A percentile compares a stretch with the other conserved stretches of the same genome.
Conservation (phyloP, 1,140 invertebrate genomes). For the Vanessa atalanta region DNA sequence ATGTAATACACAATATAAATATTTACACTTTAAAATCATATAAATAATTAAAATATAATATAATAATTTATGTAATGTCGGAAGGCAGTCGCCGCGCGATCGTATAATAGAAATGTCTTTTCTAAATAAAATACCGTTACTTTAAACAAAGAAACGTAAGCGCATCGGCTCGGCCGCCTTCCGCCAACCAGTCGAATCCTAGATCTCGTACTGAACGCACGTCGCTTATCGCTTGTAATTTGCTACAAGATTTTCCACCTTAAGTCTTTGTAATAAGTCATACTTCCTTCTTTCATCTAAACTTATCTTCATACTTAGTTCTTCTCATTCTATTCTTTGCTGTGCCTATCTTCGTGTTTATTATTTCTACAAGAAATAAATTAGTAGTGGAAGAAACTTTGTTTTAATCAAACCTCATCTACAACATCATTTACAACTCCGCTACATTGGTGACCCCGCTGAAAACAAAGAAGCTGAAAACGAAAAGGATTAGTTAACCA, state of each 20-base stretch:
- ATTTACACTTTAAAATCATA: no score
- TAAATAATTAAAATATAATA: no score
- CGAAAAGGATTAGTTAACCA: constrained; percentile 7
- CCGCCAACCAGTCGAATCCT: background rate
- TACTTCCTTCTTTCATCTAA: constrained; percentile 24
- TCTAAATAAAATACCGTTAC: no score
- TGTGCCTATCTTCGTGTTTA: background rate
- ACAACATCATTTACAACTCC: no score
- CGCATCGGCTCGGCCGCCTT: constrained; percentile 15
- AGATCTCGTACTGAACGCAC: no score
- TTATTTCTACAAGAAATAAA: background rate
- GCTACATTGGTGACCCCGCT: constrained; percentile 9
- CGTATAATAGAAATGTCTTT: no score
- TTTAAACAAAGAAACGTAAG: background rate
- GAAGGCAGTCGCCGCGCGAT: no score
- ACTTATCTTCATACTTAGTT: constrained; percentile 19
- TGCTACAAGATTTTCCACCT: constrained; percentile 14
- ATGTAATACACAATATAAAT: no score
- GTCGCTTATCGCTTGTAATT: background rate
- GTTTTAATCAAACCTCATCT: no score
- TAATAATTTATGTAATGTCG: no score
- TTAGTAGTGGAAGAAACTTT: no score
- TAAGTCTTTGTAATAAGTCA: constrained; percentile 19
- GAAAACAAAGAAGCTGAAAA: constrained; percentile 19
- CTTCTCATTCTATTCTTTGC: constrained; percentile 4